Evolutionary conservation across 2,888 invertebrate species (phyloP), one percentile per base, ranked within the genome.

Genomic region (Cryptus armator): DNA sequence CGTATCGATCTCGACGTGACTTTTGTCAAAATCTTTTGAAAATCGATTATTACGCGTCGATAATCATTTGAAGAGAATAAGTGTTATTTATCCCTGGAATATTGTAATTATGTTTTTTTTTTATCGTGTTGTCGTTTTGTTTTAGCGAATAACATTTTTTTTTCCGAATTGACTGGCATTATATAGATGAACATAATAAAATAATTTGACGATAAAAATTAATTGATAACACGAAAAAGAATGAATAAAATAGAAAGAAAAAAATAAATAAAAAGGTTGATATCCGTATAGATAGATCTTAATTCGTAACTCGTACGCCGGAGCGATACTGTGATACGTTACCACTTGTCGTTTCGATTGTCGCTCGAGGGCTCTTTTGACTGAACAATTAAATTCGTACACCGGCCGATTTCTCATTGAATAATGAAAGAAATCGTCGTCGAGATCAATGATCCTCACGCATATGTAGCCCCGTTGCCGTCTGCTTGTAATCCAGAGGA

Each of bases 311-410:
- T 37, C 16, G 37, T 51, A 9, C 14, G 66, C 14, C 19, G 24
- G 59, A 29, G 24, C 59, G 14, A 48, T 48, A 48, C 37, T 74
- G 70, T 56, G 78, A 85, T 79, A 70, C 77, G 44, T 72, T 62
- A 77, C 72, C 81, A 79, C 84, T 85, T 79, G 75, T 81, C 66
- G 64, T 79, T 78, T 66, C 68, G 53, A 75, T 81, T 53, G 70
- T 43, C 29, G 29, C 24, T 70, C 70, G 66, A 79, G 81, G 78
- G 70, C 70, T 59, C 81, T 85, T 71, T 59, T 51, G 56, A 75
- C 24, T 48, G 78, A 81, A 79, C 84, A 85, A 85, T 85, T 81
- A 85, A 81, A 81, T 81, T 74, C 29, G 46, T 68, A 79, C 78
- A 81, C 37, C 24, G 72, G 51, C 37, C 68, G 81, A 77, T 81